Conservation (phyloP, 2,113 vertebrate species). For the Alouatta palliata region DNA sequence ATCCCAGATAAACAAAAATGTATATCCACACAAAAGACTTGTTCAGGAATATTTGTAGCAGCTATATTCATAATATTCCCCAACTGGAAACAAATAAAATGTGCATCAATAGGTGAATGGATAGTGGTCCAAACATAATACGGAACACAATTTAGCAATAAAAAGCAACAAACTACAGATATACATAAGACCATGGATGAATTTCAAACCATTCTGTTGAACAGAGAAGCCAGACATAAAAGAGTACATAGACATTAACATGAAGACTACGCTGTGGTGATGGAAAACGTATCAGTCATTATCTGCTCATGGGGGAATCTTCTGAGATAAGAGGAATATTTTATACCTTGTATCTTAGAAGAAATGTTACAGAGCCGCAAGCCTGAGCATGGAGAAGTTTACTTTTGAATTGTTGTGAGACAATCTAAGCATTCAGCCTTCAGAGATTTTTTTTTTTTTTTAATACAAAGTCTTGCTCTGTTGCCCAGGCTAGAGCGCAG, state of each 20-base stretch:
- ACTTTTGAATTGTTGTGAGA: slow-evolving; percentile 13
- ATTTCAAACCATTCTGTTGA: background rate
- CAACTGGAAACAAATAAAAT: background rate
- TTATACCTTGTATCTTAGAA: background rate
- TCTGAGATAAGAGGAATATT: background rate
- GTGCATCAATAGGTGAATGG: background rate
- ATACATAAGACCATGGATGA: background rate
- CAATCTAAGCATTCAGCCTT: background rate
- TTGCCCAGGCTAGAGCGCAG: too few relatives aligned
- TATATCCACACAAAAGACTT: background rate
- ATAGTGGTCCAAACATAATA: background rate
- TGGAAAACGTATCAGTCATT: background rate
- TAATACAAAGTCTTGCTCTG: too few relatives aligned
- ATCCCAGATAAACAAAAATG: background rate
- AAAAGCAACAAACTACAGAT: background rate
- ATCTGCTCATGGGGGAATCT: background rate
- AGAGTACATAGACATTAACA: background rate
- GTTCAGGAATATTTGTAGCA: background rate
- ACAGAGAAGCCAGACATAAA: background rate
- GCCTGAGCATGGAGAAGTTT: background rate
- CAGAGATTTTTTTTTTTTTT: background rate
- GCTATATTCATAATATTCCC: background rate
- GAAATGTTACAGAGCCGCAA: background rate
- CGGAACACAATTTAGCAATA: background rate
- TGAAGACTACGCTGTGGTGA: background rate